Base-by-base conservation (phyloP, 2,888 invertebrate genomes). In the Conomelus anceps region DNA sequence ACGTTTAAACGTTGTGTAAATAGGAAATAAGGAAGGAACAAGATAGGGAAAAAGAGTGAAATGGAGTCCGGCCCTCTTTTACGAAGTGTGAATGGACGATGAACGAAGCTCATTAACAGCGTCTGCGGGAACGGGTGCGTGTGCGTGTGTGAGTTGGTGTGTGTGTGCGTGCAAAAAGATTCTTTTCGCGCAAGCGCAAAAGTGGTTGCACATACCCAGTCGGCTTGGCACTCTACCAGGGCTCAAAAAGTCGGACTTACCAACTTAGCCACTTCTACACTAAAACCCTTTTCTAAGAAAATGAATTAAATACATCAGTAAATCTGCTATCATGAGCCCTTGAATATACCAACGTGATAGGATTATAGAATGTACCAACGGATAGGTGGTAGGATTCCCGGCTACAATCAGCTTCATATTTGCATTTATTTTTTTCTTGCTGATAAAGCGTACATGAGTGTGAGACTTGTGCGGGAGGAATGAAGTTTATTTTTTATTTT, bases 151-250 rank as follows among this genome's bases (percentile, higher is more conserved):
- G 26, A n/a, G n/a, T n/a, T n/a, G n/a, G n/a, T n/a, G n/a, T n/a
- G n/a, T n/a, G 26, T n/a, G n/a, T n/a, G n/a, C n/a, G n/a, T n/a
- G n/a, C n/a, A 63, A 20, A n/a, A n/a, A 63, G 63, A 63, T 63
- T 20, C n/a, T n/a, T 63, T 63, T 1, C 13, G n/a, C 63, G n/a
- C 63, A 63, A n/a, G 63, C 63, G 63, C 63, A 63, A 13, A n/a
- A 20, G n/a, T 63, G 63, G 1, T 63, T n/a, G n/a, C n/a, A 63
- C n/a, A 13, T 63, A 63, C n/a, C n/a, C 86, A 86, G 86, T 86
- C 86, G 24, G 86, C 26, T 86, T 86, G 86, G 86, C 86, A 26
- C 86, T 23, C 26, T 26, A 24, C 86, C 86, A 26, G 86, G 26
- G 86, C 86, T 86, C 26, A 24, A 86, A 86, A 63, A n/a, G 3